Conservation (phyloP, 2,113 vertebrate species). For the Bos indicus region DNA sequence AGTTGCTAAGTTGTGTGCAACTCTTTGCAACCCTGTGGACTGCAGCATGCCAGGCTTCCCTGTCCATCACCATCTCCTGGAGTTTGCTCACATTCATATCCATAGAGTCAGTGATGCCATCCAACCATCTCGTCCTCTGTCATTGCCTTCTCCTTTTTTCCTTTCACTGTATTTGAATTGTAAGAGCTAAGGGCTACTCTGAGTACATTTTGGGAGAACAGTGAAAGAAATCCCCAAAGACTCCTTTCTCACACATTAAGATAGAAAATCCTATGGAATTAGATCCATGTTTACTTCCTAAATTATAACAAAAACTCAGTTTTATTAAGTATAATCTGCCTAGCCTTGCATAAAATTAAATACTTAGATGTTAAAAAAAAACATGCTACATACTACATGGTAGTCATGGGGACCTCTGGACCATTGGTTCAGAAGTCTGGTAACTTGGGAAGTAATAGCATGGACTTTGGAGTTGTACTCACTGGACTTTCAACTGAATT, state of each 20-base stretch:
- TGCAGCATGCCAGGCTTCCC: background rate
- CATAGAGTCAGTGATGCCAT: background rate
- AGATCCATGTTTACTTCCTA: slow-evolving; percentile 66
- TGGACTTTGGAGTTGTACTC: background rate
- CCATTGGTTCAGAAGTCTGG: background rate
- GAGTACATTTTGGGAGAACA: slow-evolving; percentile 48
- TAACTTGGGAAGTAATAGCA: background rate
- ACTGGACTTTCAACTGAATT: background rate
- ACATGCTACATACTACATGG: background rate
- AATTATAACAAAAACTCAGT: slow-evolving; percentile 67
- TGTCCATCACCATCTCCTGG: background rate
- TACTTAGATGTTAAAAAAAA: background rate
- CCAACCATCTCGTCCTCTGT: background rate
- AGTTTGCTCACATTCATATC: background rate
- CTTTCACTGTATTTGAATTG: background rate
- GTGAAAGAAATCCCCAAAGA: slow-evolving; percentile 31
- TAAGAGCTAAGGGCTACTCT: slow-evolving; percentile 29
- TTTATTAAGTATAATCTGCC: slow-evolving; percentile 71
- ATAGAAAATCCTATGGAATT: slow-evolving; percentile 67
- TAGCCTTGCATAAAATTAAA: slow-evolving; percentile 65
- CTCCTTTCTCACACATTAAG: slow-evolving; percentile 51
- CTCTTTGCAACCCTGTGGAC: background rate
- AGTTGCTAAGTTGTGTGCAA: background rate
- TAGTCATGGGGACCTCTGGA: background rate
- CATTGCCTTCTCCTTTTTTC: background rate